Evolutionary conservation across 2,113 vertebrate genomes (phyloP).

Genomic region (Procapra przewalskii): DNA sequence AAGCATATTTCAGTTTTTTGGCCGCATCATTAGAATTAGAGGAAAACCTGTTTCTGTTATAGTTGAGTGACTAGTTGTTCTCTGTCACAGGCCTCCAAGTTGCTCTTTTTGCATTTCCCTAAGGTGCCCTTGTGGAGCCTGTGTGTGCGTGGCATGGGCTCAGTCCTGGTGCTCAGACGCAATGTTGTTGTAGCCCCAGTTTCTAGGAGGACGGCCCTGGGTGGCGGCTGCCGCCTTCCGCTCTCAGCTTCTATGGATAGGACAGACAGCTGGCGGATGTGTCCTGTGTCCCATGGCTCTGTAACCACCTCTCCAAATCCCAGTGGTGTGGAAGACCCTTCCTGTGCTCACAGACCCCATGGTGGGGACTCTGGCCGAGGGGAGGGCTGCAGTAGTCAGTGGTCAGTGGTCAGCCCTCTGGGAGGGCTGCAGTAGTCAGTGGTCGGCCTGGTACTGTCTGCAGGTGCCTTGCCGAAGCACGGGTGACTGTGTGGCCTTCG

Average conservation of each 20-base stretch:
- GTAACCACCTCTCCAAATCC: background rate
- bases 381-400: background rate
- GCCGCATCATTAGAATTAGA: accelerated
- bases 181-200: background rate
- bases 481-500: background rate
- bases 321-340: too few species aligned
- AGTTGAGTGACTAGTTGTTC: too few species aligned
- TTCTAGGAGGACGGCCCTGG: background rate
- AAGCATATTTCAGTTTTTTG: too few species aligned
- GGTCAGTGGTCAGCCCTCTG: too few species aligned
- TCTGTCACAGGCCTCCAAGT: background rate
- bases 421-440: background rate
- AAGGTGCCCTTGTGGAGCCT: background rate
- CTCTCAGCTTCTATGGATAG: background rate
- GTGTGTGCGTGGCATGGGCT: accelerated
- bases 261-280: background rate
- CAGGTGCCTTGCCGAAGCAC: too few species aligned
- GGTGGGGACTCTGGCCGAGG: accelerated
- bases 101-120: background rate
- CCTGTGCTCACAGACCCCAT: background rate
- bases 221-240: background rate
- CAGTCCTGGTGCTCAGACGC: accelerated
- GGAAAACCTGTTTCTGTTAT: background rate
- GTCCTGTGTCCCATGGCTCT: background rate
- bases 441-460: background rate